Percentiles rank a stretch among this genome's conserved stretches.
phyloP scores from a whole-genome alignment of 2,888 invertebrate genomes.

The Podabrus alpinus region DNA sequence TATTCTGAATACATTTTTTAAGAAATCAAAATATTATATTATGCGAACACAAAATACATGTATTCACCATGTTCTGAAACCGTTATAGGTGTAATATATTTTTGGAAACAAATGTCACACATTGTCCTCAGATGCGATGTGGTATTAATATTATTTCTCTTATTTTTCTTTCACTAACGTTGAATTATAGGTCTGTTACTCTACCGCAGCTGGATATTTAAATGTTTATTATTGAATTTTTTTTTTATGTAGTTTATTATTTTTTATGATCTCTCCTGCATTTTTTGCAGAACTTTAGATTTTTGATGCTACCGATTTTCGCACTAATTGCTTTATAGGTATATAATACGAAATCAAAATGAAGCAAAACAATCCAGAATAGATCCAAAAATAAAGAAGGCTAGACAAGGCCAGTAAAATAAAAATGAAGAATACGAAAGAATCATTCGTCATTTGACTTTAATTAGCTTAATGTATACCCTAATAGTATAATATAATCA shows the following conservation, averaged over 20 bases:
- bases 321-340: no score
- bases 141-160: background rate
- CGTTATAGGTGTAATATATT: background rate
- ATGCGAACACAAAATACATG: background rate
- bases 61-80: background rate
- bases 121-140: background rate
- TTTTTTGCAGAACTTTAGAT: no score
- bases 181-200: background rate
- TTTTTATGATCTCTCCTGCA: no score
- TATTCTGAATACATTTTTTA: background rate
- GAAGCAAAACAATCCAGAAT: no score
- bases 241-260: background rate
- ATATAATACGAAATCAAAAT: no score
- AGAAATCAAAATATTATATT: background rate
- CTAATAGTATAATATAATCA: no score
- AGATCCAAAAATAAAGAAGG: no score
- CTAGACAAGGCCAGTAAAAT: no score
- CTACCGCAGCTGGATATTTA: background rate
- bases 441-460: no score
- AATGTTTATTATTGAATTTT: background rate
- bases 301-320: no score
- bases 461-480: no score
- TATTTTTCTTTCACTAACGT: background rate
- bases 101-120: background rate
- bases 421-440: no score